phyloP scores from a whole-genome alignment of 2,888 invertebrate species.

The Noctua janthina region DNA sequence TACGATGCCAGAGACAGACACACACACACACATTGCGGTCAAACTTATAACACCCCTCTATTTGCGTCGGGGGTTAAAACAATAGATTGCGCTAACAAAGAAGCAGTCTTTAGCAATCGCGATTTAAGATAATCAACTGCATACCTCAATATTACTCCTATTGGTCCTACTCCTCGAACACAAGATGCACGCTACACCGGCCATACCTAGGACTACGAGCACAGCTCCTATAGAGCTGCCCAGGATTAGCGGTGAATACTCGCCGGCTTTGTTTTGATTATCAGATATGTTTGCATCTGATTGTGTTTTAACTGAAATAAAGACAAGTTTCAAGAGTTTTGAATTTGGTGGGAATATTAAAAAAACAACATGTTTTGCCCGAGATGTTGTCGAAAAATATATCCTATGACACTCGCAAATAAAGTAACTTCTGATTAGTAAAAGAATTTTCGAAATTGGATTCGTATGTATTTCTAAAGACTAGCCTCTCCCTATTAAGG shows the following conservation, averaged over 20 bases:
- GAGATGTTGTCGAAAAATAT: background rate
- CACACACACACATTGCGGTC: too few relatives aligned
- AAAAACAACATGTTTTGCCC: too few relatives aligned
- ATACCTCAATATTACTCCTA: background rate
- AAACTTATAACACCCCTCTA: too few relatives aligned
- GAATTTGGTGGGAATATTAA: too few relatives aligned
- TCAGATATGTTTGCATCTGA: background rate
- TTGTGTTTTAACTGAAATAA: slow-evolving; percentile 1
- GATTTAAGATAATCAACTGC: background rate
- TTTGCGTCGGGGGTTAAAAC: background rate
- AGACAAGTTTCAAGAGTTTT: background rate
- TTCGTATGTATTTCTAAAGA: background rate
- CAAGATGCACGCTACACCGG: background rate
- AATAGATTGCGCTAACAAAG: background rate
- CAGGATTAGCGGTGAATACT: background rate
- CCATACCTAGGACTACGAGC: background rate
- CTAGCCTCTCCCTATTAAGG: too few relatives aligned
- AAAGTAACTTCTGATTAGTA: background rate
- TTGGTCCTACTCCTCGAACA: background rate
- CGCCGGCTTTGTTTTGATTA: background rate
- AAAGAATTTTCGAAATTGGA: background rate
- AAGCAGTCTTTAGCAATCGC: background rate
- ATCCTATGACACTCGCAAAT: background rate
- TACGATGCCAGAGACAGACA: too few relatives aligned
- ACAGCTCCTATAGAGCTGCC: slow-evolving; percentile 9